These are phyloP conservation scores for Coregonus suidteri DNA, from an alignment of 2,797 vertebrate species.

Conservation along the genomic window DNA sequence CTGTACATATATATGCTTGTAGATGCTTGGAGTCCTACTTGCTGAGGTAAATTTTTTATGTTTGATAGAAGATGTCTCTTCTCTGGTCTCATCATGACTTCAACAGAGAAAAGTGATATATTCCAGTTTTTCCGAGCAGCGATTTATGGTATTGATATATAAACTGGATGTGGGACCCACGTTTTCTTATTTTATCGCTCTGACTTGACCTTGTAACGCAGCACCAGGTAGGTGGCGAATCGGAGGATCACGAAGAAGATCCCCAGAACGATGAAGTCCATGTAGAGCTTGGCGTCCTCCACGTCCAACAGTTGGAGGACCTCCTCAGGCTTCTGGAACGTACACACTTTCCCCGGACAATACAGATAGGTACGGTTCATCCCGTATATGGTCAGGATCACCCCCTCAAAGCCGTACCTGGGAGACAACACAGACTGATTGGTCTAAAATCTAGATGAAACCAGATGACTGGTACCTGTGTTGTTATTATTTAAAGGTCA, in stretches of 20 bases:
- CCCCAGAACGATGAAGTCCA: slow-evolving; percentile 92
- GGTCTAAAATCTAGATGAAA: background rate
- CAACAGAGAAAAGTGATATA: too few species aligned
- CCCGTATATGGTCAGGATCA: slow-evolving; percentile 94
- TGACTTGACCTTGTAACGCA: slow-evolving; percentile 93
- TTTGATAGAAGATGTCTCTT: background rate
- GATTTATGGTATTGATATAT: slow-evolving; percentile 5
- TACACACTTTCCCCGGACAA: slow-evolving; percentile 84
- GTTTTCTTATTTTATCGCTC: slow-evolving; percentile 74
- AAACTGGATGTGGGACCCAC: background rate
- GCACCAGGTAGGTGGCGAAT: slow-evolving; percentile 89
- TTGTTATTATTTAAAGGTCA: background rate
- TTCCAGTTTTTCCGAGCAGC: too few species aligned
- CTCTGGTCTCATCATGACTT: background rate
- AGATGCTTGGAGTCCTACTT: slow-evolving; percentile 18
- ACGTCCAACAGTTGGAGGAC: slow-evolving; percentile 89
- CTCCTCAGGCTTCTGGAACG: slow-evolving; percentile 87
- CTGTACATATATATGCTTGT: background rate
- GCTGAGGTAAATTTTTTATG: slow-evolving; percentile 57
- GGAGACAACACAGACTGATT: background rate
- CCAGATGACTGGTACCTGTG: background rate
- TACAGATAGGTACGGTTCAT: slow-evolving; percentile 90
- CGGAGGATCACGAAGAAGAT: slow-evolving; percentile 89
- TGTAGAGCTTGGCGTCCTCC: slow-evolving; percentile 90
- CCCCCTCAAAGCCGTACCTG: slow-evolving; percentile 95